Evolutionary conservation across 1,140 invertebrate species (phyloP).

Genomic region (Drosophila orosa): DNA sequence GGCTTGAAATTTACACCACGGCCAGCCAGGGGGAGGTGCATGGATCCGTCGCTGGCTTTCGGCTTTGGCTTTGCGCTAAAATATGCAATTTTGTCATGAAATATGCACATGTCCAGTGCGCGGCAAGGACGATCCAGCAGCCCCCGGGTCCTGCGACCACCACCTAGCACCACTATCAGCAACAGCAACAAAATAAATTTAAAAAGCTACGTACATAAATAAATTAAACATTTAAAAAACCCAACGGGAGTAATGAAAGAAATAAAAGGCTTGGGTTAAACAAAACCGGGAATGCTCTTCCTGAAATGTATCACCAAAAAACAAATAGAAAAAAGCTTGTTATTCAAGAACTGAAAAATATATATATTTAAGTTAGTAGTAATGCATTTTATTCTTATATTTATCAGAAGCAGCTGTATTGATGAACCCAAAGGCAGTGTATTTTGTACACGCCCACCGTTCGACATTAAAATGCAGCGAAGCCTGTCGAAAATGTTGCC

Average conservation of each 20-base stretch:
- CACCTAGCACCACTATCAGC: constrained; percentile 24
- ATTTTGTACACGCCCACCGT: constrained; percentile 5
- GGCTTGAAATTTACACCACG: constrained; percentile 69
- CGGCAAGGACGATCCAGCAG: constrained; percentile 56
- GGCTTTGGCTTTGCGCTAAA: constrained; percentile 65
- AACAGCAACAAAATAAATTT: constrained; percentile 54
- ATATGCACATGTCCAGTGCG: constrained; percentile 71
- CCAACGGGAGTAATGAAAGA: constrained; percentile 48
- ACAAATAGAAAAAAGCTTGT: background rate
- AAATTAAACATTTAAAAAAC: constrained; percentile 69
- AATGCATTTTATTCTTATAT: background rate
- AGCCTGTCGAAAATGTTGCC: constrained; percentile 65
- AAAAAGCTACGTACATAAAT: constrained; percentile 64
- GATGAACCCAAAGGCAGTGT: background rate
- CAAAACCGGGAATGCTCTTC: constrained; percentile 30
- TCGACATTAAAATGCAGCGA: constrained; percentile 65
- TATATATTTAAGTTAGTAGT: too few relatives aligned
- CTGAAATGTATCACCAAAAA: background rate
- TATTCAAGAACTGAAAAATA: background rate
- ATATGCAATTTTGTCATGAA: constrained; percentile 77
- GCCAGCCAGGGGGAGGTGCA: too few relatives aligned
- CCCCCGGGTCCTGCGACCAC: constrained; percentile 13
- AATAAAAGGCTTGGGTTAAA: constrained; percentile 1
- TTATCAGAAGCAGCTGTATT: background rate
- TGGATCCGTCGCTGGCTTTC: constrained; percentile 40